Evolutionary conservation across 1,140 invertebrate genomes (phyloP), one percentile per base, ranked within the genome.

Genomic region (Nautilus pompilius): DNA sequence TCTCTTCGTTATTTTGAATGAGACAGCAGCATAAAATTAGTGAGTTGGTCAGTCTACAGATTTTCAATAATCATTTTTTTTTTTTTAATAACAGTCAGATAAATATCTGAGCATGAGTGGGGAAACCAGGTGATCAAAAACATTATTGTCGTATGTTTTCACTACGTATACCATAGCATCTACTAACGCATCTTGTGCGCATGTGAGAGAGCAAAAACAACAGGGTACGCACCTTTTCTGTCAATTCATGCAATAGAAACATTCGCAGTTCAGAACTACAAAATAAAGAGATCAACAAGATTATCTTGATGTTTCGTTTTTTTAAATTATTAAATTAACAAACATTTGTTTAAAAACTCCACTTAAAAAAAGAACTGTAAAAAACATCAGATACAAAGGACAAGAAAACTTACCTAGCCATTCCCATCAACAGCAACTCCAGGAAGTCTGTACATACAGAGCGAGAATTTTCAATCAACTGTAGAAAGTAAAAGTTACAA

Each of bases 351-450:
- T 1, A 53, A 53, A n/a, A 22, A 53, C 49, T 17, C 49, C 49
- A 46, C 24, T 15, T 26, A 5, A 60, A 29, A 24, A 41, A 41
- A 41, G 36, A n/a, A 41, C 36, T 15, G 13, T 45, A 22, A 59
- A 20, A 2, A 46, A 45, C 10, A 17, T 10, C 49, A 53, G 17
- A 17, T 53, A 17, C n/a, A n/a, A n/a, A n/a, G 22, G 24, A 17
- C 10, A 26, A 33, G 15, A 17, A 32, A 20, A 46, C 49, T 57
- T 66, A 80, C 78, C 76, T 81, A 13, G 91, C 89, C 41, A 89
- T 87, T 41, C 94, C 95, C 82, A 96, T 91, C 85, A 96, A 89
- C 0, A 96, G 83, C 22, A 98, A 80, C 78, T 96, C 93, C 60
- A 97, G 82, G 78, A 97, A 93, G 82, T 97, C 93, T 60, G 49